These are phyloP conservation scores for Carlito syrichta DNA, from an alignment of 2,113 vertebrate genomes.

Conservation along the genomic window DNA sequence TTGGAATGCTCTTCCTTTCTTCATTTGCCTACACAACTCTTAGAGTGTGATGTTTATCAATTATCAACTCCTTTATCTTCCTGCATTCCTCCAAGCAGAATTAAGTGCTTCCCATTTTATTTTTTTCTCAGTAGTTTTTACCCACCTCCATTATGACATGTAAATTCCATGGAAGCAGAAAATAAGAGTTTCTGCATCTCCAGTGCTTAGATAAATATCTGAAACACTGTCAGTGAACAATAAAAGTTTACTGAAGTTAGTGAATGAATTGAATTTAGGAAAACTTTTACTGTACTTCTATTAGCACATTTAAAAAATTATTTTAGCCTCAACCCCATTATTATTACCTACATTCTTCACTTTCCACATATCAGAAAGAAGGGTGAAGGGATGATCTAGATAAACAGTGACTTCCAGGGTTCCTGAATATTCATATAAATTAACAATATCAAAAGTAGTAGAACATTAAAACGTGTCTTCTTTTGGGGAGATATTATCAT, in stretches of 20 bases:
- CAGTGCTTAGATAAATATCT: background rate
- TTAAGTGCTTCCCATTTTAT: background rate
- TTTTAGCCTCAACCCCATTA: background rate
- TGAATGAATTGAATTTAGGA: background rate
- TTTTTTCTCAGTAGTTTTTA: background rate
- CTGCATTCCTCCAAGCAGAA: background rate
- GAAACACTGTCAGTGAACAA: background rate
- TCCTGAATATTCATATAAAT: background rate
- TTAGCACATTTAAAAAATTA: background rate
- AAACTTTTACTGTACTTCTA: background rate
- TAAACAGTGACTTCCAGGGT: background rate
- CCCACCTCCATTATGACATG: background rate
- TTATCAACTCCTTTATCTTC: background rate
- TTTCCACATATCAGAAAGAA: background rate
- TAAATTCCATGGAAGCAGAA: background rate
- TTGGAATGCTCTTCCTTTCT: background rate
- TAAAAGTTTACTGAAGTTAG: background rate
- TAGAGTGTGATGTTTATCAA: background rate
- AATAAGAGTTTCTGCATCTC: background rate
- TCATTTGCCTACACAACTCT: background rate
- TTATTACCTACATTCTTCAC: background rate
- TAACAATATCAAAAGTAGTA: background rate
- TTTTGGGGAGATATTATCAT: background rate
- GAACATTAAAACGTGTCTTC: background rate
- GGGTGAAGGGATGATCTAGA: background rate